Evolutionary conservation across 2,113 vertebrate species (phyloP), one percentile per base, ranked within the genome.

Genomic region (Zootoca vivipara): DNA sequence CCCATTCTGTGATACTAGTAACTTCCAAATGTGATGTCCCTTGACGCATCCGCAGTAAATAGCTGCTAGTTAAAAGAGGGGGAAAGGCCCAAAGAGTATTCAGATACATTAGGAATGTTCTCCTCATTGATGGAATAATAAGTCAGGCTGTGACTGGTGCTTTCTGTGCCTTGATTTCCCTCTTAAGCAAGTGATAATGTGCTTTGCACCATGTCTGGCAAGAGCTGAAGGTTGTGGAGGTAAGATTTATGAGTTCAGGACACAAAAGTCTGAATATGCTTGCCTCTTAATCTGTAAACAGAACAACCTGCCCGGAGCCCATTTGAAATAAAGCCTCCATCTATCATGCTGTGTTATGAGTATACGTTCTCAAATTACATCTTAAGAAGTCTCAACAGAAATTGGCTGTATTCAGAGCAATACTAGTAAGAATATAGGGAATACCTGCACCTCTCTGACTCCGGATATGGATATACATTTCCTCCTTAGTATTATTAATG

Each of bases 321-420:
- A 86, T 73, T 30, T 0, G 0, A 89, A 91, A 35, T 74, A 84
- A 85, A 88, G 89, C 91, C 90, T 85, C 90, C 83, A 87, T 94
- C 88, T 90, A 28, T 82, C 5, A 24, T 90, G 86, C 91, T 88
- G n/a, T 89, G 89, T 92, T 85, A 82, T 92, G 79, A 87, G 5
- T 5, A 0, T 70, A 8, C n/a, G 0, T 74, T 7, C 46, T 90
- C 62, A 40, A 28, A 56, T 13, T 62, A 80, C 80, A 93, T 90
- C 89, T 83, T 91, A 85, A 88, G 84, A 0, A 2, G 52, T 1
- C 0, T 78, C 58, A 92, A 67, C 91, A 80, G 87, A 70, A 72
- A 86, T 87, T 65, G 89, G 30, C 81, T 82, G 67, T 88, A 79
- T 1, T 77, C 62, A 38, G 65, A 85, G 52, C 80, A 85, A 7